Evolutionary conservation across 2,113 vertebrate species (phyloP), one percentile per base, ranked within the genome.

Genomic region (Anolis sagrei): DNA sequence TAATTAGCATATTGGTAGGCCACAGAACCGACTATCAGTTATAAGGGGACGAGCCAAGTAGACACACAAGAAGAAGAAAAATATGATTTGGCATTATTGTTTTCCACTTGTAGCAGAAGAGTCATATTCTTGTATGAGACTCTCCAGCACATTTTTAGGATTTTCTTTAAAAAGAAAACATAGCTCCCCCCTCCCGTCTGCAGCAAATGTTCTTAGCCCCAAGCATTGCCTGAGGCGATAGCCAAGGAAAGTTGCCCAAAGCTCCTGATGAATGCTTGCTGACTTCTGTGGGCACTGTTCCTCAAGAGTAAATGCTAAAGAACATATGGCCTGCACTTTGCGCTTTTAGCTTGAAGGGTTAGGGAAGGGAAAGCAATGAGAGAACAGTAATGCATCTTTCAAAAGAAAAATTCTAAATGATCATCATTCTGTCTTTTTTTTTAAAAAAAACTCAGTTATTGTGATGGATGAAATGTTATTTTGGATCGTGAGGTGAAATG

Each of bases 171-270:
- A 89, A 93, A 93, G 44, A 23, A 74, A 7, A 23, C 91, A 82
- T 87, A 7, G 1, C 93, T 93, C 88, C 23, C 44, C 10, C 78
- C 29, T n/a, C 54, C 27, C 16, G 86, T 70, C 84, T 90, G 94
- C 94, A 87, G 92, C 93, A 95, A 95, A 95, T 96, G 93, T 93
- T 95, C 93, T 95, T 94, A 78, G 94, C 96, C 94, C 84, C 92
- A 76, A 95, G 96, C 91, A 92, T 94, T 94, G 96, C 96, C 95
- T 95, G 92, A 95, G 96, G 96, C 95, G 92, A 96, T 91, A 96
- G 94, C 92, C 94, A 93, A 89, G 91, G 95, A 94, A 95, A 93
- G 88, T 95, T 95, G 93, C 94, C 95, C 95, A 91, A 91, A 96
- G 95, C 95, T 95, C 90, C 84, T 91, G 92, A 95, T 93, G 95